phyloP scores from a whole-genome alignment of 2,888 invertebrate genomes.

The Neria commutata region DNA sequence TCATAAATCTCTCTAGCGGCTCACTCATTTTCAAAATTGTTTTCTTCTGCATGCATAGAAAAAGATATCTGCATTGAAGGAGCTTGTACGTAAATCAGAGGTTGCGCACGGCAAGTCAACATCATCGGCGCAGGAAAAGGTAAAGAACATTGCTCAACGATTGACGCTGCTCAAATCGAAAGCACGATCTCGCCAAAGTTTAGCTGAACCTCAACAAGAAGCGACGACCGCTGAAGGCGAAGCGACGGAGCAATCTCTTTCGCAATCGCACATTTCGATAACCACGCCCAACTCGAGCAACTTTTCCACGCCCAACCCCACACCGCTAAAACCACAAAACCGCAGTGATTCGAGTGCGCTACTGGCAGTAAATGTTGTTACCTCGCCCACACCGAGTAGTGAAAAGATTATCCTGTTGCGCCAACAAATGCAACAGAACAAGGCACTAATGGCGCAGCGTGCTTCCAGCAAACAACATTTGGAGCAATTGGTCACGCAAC shows the following conservation, averaged over 20 bases:
- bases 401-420: conserved; percentile 65
- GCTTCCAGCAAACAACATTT: conserved; percentile 64
- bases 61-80: conserved; percentile 54
- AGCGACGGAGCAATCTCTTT: neutral
- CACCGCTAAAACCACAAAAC: conserved; percentile 21
- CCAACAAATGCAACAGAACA: conserved; percentile 66
- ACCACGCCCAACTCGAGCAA: conserved; percentile 10
- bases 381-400: conserved; percentile 46
- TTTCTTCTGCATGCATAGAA: conserved; percentile 38
- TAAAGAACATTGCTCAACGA: conserved; percentile 52
- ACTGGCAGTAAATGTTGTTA: neutral
- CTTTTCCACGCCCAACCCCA: conserved; percentile 21
- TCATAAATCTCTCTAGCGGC: conserved; percentile 10
- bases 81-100: conserved; percentile 51
- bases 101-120: conserved; percentile 49
- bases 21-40: neutral
- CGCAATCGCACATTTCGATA: neutral
- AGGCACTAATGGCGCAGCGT: conserved; percentile 64
- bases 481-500: conserved; percentile 64
- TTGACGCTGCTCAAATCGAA: conserved; percentile 49
- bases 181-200: conserved; percentile 44
- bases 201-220: conserved; percentile 24
- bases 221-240: neutral
- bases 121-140: conserved; percentile 52
- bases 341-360: conserved; percentile 17